Evolutionary conservation across 2,888 invertebrate species (phyloP).

Genomic region (Drosophila pullipes): DNA sequence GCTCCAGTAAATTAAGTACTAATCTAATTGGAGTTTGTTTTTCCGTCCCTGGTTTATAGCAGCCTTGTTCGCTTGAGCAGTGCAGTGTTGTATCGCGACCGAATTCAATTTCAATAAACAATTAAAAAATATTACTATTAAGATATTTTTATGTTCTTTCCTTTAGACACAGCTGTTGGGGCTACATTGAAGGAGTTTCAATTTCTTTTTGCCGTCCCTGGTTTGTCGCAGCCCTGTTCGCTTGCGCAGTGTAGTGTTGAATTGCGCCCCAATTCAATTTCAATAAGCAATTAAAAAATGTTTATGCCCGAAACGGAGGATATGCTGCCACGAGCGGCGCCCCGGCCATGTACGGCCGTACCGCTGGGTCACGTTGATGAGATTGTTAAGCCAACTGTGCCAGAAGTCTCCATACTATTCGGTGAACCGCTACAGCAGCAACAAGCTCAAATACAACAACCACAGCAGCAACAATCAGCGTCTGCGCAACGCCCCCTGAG

Average conservation of each 20-base stretch:
- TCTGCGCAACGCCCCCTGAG: slow-evolving; percentile 45
- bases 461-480: slow-evolving; percentile 27
- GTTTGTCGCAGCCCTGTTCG: slow-evolving; percentile 19
- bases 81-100: slow-evolving; percentile 40
- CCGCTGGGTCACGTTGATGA: slow-evolving; percentile 54
- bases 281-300: slow-evolving; percentile 56
- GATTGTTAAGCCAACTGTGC: slow-evolving; percentile 67
- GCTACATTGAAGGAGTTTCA: slow-evolving; percentile 10
- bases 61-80: slow-evolving; percentile 26
- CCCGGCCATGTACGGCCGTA: slow-evolving; percentile 71
- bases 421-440: slow-evolving; percentile 55
- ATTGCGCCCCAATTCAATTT: slow-evolving; percentile 66
- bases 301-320: slow-evolving; percentile 83
- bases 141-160: background rate
- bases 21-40: background rate
- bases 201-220: slow-evolving; percentile 2
- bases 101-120: slow-evolving; percentile 56
- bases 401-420: slow-evolving; percentile 78
- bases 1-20: slow-evolving; percentile 19
- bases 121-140: slow-evolving; percentile 69
- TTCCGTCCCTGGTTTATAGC: slow-evolving; percentile 15
- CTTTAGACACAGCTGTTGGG: slow-evolving; percentile 29
- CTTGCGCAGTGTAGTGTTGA: slow-evolving; percentile 20
- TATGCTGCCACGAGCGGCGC: slow-evolving; percentile 82
- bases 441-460: slow-evolving; percentile 22